Percentiles rank a stretch among this genome's conserved stretches.
Conservation (phyloP, 2,113 vertebrate species). For the Cynocephalus volans region DNA sequence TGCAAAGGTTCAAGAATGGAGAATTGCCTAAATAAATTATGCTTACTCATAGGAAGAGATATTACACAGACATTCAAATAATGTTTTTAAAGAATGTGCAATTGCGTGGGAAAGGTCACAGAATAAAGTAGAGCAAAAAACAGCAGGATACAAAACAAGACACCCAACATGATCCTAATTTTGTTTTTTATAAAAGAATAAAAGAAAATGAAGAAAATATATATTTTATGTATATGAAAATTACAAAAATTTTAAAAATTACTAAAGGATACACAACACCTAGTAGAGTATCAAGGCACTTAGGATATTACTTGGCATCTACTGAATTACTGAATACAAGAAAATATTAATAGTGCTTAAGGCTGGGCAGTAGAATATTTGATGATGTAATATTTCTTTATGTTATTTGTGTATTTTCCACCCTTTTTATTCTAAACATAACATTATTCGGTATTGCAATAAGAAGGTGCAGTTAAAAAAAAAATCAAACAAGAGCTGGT, state of each 20-base stretch:
- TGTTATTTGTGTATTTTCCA: not conserved
- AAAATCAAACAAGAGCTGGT: not conserved
- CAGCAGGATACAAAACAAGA: not conserved
- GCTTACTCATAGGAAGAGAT: not conserved
- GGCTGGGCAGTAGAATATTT: not conserved
- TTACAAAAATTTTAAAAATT: not conserved
- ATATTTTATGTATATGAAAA: not conserved
- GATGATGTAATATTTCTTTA: conserved; percentile 58
- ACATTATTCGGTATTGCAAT: not conserved
- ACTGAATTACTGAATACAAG: conserved; percentile 12
- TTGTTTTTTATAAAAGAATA: not conserved
- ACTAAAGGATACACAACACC: not conserved
- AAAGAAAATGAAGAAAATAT: not conserved
- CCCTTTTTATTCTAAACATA: not conserved
- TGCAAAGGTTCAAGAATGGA: not conserved
- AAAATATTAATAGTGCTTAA: not conserved
- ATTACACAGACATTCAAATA: not conserved
- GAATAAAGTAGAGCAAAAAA: not conserved
- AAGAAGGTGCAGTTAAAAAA: not conserved
- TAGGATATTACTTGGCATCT: not conserved
- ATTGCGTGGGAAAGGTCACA: not conserved
- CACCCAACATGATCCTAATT: not conserved
- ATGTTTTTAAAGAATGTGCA: not conserved
- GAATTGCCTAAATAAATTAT: not conserved
- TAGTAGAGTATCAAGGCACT: not conserved